Percentiles rank a stretch among this genome's conserved stretches.
Evolutionary conservation across 2,797 vertebrate genomes (phyloP).

Genomic region (Oreortyx pictus): DNA sequence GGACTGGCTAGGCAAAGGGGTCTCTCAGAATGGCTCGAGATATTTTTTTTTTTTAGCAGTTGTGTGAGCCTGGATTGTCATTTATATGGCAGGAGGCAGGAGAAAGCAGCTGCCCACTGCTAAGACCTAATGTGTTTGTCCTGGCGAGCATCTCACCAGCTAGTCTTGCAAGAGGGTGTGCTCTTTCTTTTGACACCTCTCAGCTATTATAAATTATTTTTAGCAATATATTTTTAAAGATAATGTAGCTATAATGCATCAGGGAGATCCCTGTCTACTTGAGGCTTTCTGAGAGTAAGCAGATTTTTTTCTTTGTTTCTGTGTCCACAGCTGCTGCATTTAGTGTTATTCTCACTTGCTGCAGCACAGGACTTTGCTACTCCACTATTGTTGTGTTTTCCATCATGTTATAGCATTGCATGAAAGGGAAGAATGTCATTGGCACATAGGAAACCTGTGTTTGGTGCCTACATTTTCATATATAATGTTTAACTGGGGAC

Average conservation of each 20-base stretch:
- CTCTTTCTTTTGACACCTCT: background rate
- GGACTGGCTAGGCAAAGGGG: background rate
- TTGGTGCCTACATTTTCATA: background rate
- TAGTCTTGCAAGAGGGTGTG: background rate
- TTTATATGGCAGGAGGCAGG: background rate
- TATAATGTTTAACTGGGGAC: background rate
- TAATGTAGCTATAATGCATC: no score
- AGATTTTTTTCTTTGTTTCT: no score
- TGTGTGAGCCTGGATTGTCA: accelerated
- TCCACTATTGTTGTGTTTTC: no score
- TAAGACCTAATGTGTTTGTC: background rate
- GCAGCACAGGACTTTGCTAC: no score
- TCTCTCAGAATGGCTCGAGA: background rate
- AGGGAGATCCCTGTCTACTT: no score
- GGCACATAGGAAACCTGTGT: background rate
- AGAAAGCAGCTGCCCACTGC: background rate
- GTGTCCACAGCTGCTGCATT: no score
- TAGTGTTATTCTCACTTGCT: no score
- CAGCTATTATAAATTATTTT: background rate
- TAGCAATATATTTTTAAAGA: background rate
- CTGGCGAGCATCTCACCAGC: background rate
- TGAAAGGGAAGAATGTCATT: background rate
- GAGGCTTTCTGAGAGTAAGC: no score
- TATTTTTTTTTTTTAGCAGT: accelerated
- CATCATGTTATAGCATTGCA: no score